These are phyloP conservation scores for Drosophila sechellia DNA, from an alignment of 1,140 invertebrate genomes.

Conservation along the genomic window DNA sequence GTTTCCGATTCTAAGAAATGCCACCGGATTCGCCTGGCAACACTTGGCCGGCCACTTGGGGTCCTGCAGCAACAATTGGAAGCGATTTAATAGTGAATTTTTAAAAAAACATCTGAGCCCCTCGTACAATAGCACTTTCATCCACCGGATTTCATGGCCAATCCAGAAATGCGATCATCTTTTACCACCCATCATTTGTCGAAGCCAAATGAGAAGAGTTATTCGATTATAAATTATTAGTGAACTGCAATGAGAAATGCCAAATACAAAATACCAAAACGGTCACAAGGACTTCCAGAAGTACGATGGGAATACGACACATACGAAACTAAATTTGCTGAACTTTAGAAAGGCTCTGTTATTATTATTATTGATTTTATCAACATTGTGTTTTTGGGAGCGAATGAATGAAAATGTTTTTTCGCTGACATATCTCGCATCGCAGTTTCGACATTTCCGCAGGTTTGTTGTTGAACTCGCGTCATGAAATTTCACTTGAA, in stretches of 20 bases:
- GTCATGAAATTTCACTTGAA: conserved; percentile 9
- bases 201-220: conserved; percentile 6
- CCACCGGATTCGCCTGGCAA: background rate
- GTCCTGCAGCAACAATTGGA: conserved; percentile 3
- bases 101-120: background rate
- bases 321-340: conserved; percentile 66
- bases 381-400: conserved; percentile 4
- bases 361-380: conserved; percentile 40
- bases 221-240: conserved; percentile 10
- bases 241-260: conserved; percentile 27
- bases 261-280: conserved; percentile 24
- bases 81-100: conserved; percentile 10
- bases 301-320: conserved; percentile 31
- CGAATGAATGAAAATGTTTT: conserved; percentile 32
- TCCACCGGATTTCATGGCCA: background rate
- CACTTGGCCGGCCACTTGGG: conserved; percentile 5
- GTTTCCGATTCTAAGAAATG: conserved; percentile 3
- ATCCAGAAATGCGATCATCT: background rate
- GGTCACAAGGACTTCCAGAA: conserved; percentile 61
- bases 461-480: conserved; percentile 27
- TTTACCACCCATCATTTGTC: background rate
- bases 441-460: conserved; percentile 37
- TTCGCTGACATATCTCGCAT: conserved; percentile 50
- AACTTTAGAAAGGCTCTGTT: conserved; percentile 46
- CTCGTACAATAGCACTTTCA: background rate